A percentile compares a stretch with the other conserved stretches of the same genome.
Conservation (phyloP, 1,140 invertebrate genomes). For the Sycobia sp. region DNA sequence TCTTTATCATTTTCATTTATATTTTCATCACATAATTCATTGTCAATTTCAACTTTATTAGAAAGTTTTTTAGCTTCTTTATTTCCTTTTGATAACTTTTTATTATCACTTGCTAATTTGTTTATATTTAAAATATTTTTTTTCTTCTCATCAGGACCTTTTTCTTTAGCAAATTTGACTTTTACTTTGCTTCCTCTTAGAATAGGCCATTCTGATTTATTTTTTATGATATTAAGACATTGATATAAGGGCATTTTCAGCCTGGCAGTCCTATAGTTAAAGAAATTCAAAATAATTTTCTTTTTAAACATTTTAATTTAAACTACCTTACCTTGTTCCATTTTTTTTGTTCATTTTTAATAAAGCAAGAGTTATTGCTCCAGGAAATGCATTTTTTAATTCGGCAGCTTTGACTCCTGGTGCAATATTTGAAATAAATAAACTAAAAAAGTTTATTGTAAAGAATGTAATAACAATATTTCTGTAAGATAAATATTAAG, state of each 20-base stretch:
- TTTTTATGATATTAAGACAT: constrained; percentile 11
- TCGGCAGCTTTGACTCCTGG: constrained; percentile 37
- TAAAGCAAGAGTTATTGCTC: constrained; percentile 39
- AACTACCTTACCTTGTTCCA: no score
- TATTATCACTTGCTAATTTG: neutral
- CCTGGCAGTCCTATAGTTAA: constrained; percentile 22
- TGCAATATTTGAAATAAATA: constrained; percentile 44
- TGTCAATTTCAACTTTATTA: constrained; percentile 10
- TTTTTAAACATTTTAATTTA: no score
- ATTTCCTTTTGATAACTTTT: neutral
- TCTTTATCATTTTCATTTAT: constrained; percentile 6
- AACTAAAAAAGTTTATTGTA: constrained; percentile 31
- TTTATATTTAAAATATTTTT: constrained; percentile 1
- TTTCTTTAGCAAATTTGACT: constrained; percentile 6
- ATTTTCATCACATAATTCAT: neutral
- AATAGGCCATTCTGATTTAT: constrained; percentile 7
- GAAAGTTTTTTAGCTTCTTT: neutral
- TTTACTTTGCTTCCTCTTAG: constrained; percentile 30
- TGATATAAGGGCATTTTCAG: constrained; percentile 21
- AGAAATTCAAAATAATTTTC: neutral
- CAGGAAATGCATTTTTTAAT: constrained; percentile 41
- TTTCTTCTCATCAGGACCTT: constrained; percentile 9
- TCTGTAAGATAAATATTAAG: neutral
- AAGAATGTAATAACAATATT: neutral
- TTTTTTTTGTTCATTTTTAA: constrained; percentile 38